Percentiles rank a stretch among this genome's conserved stretches.
Evolutionary conservation across 1,140 invertebrate genomes (phyloP).

Genomic region (Calycopis cecrops): DNA sequence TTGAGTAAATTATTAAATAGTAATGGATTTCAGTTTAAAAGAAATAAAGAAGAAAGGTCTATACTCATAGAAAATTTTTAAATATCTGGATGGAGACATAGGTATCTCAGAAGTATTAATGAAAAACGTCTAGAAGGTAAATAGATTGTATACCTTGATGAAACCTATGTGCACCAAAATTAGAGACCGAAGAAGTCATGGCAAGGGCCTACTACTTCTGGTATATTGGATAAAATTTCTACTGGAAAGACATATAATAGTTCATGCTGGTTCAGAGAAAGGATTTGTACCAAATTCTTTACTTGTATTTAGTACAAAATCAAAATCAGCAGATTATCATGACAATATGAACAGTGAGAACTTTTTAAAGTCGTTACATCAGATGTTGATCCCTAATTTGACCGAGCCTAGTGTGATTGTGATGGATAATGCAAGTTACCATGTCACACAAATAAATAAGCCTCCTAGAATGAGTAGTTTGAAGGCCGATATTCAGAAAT

Average conservation of each 20-base stretch:
- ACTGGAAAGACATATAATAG: too few relatives aligned
- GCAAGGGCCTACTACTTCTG: too few relatives aligned
- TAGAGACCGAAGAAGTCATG: conserved; percentile 29
- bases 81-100: too few relatives aligned
- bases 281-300: too few relatives aligned
- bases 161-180: conserved; percentile 29
- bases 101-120: conserved; percentile 21
- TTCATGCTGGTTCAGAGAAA: too few relatives aligned
- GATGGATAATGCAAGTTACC: conserved; percentile 19
- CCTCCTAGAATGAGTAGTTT: not conserved
- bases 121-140: conserved; percentile 26
- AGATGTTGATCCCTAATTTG: conserved; percentile 28
- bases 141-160: conserved; percentile 28
- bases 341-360: conserved; percentile 21
- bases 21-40: conserved; percentile 26
- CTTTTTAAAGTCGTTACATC: conserved; percentile 26
- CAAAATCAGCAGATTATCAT: conserved; percentile 18
- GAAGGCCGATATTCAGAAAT: not conserved
- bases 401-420: too few relatives aligned
- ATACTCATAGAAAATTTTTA: conserved; percentile 20
- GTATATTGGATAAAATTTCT: too few relatives aligned
- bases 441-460: not conserved
- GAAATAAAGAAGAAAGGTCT: conserved; percentile 25
- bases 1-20: conserved; percentile 16
- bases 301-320: conserved; percentile 27